Evolutionary conservation across 23 tunicate genomes (phyloP).

Genomic region (Clavelina lepadiformis): DNA sequence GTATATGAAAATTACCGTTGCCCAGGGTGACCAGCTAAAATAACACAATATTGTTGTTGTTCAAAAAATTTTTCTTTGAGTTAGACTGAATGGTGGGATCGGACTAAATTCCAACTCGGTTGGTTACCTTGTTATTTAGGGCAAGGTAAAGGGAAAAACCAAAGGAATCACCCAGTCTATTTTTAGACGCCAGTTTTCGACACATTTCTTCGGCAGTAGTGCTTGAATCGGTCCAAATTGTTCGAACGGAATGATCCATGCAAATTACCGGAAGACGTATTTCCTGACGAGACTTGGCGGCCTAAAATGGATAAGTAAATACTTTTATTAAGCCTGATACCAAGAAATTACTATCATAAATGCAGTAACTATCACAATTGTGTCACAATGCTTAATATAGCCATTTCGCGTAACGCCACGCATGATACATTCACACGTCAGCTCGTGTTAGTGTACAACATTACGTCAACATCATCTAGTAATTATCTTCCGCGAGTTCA

Average conservation of each 20-base stretch:
- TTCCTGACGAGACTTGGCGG: slow-evolving; percentile 54
- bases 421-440: too few species aligned
- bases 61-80: too few species aligned
- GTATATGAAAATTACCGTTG: slow-evolving; percentile 44
- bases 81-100: too few species aligned
- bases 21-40: slow-evolving; percentile 75
- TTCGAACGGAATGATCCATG: slow-evolving; percentile 71
- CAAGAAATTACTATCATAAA: slow-evolving; percentile 1
- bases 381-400: too few species aligned
- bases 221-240: slow-evolving; percentile 51
- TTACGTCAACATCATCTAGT: too few species aligned
- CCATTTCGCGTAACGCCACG: too few species aligned
- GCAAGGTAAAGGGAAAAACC: slow-evolving; percentile 66
- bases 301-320: slow-evolving; percentile 26
- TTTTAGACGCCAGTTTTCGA: slow-evolving; percentile 41
- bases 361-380: too few species aligned
- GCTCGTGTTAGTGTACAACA: too few species aligned
- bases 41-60: neutral
- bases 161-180: slow-evolving; percentile 47
- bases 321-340: too few species aligned
- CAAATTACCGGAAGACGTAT: slow-evolving; percentile 76
- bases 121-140: slow-evolving; percentile 58
- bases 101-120: too few species aligned
- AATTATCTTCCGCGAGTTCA: too few species aligned
- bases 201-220: slow-evolving; percentile 65